phyloP scores from a whole-genome alignment of 1,140 invertebrate species.

The Listronotus oregonensis region DNA sequence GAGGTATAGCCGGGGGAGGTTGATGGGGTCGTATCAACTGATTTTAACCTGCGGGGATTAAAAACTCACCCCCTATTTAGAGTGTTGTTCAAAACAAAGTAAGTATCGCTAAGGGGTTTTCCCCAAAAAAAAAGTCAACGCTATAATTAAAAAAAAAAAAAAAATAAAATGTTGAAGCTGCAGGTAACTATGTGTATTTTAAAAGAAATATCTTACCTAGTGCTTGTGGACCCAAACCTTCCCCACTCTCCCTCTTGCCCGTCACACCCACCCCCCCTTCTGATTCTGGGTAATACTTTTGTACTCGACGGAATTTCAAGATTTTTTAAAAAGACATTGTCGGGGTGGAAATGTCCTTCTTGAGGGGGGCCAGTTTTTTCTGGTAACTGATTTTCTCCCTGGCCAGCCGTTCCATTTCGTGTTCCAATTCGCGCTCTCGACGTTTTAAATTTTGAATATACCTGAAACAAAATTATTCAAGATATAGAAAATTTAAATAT shows the following conservation, averaged over 20 bases:
- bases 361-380: constrained; percentile 70
- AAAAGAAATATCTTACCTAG: constrained; percentile 5
- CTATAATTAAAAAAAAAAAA: too few species aligned
- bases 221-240: constrained; percentile 26
- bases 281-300: constrained; percentile 40
- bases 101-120: too few species aligned
- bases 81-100: too few species aligned
- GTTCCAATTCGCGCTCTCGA: constrained; percentile 81
- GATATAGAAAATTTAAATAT: too few species aligned
- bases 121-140: too few species aligned
- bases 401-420: constrained; percentile 83
- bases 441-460: constrained; percentile 66
- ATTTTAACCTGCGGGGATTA: too few species aligned
- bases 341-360: constrained; percentile 70
- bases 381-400: constrained; percentile 84
- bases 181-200: too few species aligned
- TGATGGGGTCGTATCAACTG: too few species aligned
- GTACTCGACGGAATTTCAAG: constrained; percentile 55
- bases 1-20: too few species aligned
- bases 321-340: constrained; percentile 66
- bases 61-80: too few species aligned
- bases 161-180: too few species aligned
- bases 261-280: constrained; percentile 16
- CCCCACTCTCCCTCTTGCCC: constrained; percentile 37
- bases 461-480: too few species aligned